Evolutionary conservation across 2,113 vertebrate genomes (phyloP), one percentile per base, ranked within the genome.

Genomic region (Fregetta grallaria): DNA sequence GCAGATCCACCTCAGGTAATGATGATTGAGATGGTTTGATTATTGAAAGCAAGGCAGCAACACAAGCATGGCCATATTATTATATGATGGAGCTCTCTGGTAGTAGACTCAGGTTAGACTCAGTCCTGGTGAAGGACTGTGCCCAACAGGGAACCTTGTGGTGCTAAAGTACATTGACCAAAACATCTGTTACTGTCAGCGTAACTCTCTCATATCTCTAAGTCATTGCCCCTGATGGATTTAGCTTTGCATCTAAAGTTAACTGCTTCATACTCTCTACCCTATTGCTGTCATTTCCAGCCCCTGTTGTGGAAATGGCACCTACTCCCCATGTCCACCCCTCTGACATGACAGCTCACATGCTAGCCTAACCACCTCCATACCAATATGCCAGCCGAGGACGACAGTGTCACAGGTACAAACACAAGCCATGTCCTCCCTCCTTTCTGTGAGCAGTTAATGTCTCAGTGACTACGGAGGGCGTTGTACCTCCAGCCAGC

Each of bases 391-490:
- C 22, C 0, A 56, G 58, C 44, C 16, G n/a, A 36, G 72, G 23
- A 53, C 3, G 5, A 32, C 77, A 56, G 65, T 34, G 45, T 58
- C 61, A 20, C 45, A 36, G 34, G 27, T 19, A 3, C n/a, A 30
- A 47, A 10, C 50, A 52, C 15, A 11, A 84, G 21, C 30, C 3
- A 0, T 53, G 59, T 66, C 42, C 22, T 52, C 56, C 42, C 13
- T 78, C 22, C 78, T 81, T 32, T 21, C 22, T 26, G 27, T 22
- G 32, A 79, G 22, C 26, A 59, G 47, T 27, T 27, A 67, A 50
- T 0, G 1, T 63, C 50, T 45, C 0, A 1, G 27, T 50, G 52
- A 49, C 45, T 62, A 18, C 0, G 0, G 55, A 70, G 19, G 11
- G 5, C 70, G 32, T 55, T 0, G 0, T 32, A 32, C 29, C 58